These are phyloP conservation scores for Brachyhypopomus occidentalis DNA, from an alignment of 2,113 vertebrate genomes.

Conservation along the genomic window DNA sequence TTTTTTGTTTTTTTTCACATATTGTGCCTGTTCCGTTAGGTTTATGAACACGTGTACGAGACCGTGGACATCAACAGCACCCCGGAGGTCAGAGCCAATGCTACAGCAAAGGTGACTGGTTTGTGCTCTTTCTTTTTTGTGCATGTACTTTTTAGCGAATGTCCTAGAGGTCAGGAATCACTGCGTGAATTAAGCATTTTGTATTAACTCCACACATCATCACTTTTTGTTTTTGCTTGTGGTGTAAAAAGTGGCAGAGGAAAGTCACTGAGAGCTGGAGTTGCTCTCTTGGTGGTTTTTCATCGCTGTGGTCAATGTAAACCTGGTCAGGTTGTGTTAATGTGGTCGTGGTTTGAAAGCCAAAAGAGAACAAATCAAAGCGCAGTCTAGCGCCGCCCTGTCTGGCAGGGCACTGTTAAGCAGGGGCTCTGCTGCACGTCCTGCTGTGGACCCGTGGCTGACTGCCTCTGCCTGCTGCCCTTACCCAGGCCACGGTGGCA, in stretches of 20 bases:
- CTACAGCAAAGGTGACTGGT: constrained; percentile 91
- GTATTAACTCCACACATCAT: too few species aligned
- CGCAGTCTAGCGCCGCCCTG: too few species aligned
- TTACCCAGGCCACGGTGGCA: constrained; percentile 88
- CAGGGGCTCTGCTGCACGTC: not conserved
- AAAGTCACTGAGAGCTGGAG: too few species aligned
- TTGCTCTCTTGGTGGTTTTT: not conserved
- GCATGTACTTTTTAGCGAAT: too few species aligned
- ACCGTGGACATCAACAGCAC: constrained; percentile 98
- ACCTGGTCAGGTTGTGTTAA: not conserved
- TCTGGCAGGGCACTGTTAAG: not conserved
- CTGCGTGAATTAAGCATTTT: too few species aligned
- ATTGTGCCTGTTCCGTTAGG: constrained; percentile 70
- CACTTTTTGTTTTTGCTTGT: too few species aligned
- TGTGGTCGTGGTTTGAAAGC: not conserved
- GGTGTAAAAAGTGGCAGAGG: too few species aligned
- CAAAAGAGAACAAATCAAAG: too few species aligned
- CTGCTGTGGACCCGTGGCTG: not conserved
- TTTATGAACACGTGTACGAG: constrained; percentile 98
- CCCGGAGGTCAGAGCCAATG: constrained; percentile 96
- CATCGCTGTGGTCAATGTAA: not conserved
- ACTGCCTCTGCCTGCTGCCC: not conserved
- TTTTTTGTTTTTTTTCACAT: not conserved
- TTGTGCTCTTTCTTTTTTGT: not conserved
- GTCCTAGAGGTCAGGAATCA: too few species aligned